Percentiles rank a stretch among this genome's conserved stretches.
Evolutionary conservation across 53 echinoderm and acorn worm genomes (phyloP).

Genomic region (Zoroaster sp.): DNA sequence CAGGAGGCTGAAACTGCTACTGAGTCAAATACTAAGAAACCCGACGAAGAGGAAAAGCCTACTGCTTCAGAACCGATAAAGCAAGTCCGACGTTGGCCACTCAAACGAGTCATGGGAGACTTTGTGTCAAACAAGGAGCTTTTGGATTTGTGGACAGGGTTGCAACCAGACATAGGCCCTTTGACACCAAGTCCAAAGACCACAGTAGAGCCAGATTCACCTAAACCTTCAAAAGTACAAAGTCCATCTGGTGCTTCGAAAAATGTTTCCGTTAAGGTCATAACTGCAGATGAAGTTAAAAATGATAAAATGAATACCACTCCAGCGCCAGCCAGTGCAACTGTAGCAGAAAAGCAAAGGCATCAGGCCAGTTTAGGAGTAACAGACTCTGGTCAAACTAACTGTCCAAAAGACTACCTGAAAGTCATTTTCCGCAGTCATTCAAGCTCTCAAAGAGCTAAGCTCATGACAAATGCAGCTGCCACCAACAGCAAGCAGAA

Average conservation of each 20-base stretch:
- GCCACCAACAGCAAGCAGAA: not conserved
- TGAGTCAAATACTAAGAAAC: not conserved
- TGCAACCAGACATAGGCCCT: constrained; percentile 36
- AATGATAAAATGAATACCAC: not conserved
- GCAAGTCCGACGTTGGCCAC: constrained; percentile 45
- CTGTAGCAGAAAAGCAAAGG: not conserved
- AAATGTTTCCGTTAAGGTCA: not conserved
- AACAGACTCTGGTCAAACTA: not conserved
- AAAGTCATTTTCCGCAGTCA: constrained; percentile 14
- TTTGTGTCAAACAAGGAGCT: constrained; percentile 44
- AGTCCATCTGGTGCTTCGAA: not conserved
- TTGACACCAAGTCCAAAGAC: not conserved
- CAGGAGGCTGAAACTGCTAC: not conserved
- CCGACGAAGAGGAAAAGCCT: constrained; percentile 1
- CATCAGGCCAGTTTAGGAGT: not conserved
- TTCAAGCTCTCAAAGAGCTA: not conserved
- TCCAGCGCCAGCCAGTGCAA: not conserved
- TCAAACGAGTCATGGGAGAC: constrained; percentile 45
- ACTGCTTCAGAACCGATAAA: not conserved
- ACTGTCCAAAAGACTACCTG: constrained; percentile 12
- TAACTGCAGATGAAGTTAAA: not conserved
- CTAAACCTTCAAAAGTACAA: not conserved
- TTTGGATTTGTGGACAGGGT: constrained; percentile 8
- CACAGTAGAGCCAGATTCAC: not conserved
- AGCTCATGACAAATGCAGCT: not conserved